phyloP scores from a whole-genome alignment of 2,797 vertebrate species.

The Pseudomugil tenellus region DNA sequence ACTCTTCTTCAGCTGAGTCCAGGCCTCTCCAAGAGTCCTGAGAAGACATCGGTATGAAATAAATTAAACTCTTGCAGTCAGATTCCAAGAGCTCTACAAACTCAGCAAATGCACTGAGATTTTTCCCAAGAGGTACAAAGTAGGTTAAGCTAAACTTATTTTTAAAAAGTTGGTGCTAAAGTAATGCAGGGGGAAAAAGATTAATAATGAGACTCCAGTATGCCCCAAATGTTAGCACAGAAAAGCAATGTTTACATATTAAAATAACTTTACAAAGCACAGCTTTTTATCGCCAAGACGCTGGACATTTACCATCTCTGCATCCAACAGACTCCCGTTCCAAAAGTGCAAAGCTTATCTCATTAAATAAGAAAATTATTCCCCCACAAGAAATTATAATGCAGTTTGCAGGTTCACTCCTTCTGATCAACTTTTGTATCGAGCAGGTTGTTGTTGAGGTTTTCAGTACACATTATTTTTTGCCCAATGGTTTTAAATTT shows the following conservation, averaged over 20 bases:
- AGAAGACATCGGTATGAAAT: neutral
- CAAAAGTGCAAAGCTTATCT: neutral
- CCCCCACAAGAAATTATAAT: too few species aligned
- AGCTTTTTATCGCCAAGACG: neutral
- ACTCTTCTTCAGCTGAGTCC: conserved; percentile 97
- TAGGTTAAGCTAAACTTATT: neutral
- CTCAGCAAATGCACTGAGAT: neutral
- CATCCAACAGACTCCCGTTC: neutral
- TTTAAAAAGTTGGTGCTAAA: neutral
- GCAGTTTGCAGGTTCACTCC: too few species aligned
- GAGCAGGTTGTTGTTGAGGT: too few species aligned
- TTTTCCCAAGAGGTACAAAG: neutral
- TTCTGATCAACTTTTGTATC: too few species aligned
- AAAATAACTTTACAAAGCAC: neutral
- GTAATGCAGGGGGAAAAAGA: too few species aligned
- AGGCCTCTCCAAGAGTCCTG: conserved; percentile 95
- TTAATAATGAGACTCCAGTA: too few species aligned
- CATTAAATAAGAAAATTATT: neutral
- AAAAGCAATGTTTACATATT: neutral
- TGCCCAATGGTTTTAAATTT: too few species aligned
- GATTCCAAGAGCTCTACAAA: neutral
- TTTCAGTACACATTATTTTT: too few species aligned
- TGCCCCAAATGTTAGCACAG: neutral
- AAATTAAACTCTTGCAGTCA: neutral
- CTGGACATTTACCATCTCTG: neutral